Evolutionary conservation across 2,113 vertebrate genomes (phyloP).

Genomic region (Myotis davidii): DNA sequence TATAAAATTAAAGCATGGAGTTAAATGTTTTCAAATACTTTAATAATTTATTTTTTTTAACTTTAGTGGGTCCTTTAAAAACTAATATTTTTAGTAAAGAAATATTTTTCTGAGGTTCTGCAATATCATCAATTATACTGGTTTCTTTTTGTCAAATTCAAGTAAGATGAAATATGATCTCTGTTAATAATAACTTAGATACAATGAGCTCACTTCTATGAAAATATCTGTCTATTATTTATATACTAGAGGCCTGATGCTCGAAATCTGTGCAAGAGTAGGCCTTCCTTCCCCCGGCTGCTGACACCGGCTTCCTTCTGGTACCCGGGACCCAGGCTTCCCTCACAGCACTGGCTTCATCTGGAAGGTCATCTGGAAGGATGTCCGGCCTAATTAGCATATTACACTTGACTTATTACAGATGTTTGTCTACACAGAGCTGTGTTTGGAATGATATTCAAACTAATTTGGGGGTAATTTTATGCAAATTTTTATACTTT

Average conservation of each 20-base stretch:
- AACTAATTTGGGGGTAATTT: background rate
- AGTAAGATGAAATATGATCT: slow-evolving; percentile 14
- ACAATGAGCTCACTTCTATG: background rate
- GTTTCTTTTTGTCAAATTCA: background rate
- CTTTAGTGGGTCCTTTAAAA: background rate
- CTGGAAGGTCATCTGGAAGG: too few relatives aligned
- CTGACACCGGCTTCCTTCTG: too few relatives aligned
- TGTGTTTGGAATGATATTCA: background rate
- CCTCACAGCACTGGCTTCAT: too few relatives aligned
- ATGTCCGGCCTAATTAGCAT: too few relatives aligned
- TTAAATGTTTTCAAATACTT: background rate
- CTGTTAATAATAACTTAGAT: background rate
- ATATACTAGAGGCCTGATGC: too few relatives aligned
- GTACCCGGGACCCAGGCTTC: too few relatives aligned
- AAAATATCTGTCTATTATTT: background rate
- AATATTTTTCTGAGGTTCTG: slow-evolving; percentile 10
- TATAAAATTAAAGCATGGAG: background rate
- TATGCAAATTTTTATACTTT: background rate
- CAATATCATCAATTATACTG: background rate
- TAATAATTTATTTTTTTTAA: background rate
- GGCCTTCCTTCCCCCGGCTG: too few relatives aligned
- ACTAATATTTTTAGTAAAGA: background rate
- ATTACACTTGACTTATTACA: too few relatives aligned
- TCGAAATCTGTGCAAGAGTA: too few relatives aligned
- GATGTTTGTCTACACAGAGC: background rate